Evolutionary conservation across 2,797 vertebrate genomes (phyloP).

Genomic region (Galaxias olidus): DNA sequence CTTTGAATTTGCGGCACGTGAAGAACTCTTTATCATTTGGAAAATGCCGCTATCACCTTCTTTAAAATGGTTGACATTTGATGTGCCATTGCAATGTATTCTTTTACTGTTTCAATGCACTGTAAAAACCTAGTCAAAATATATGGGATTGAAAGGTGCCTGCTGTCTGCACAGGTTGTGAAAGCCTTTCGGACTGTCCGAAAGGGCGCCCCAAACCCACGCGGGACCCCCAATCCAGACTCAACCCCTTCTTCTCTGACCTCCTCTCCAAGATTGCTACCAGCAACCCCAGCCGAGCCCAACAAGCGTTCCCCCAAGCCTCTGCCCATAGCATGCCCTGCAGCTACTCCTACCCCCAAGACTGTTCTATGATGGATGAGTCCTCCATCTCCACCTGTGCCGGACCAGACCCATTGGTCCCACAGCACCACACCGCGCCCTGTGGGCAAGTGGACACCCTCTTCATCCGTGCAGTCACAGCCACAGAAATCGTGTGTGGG

Average conservation of each 20-base stretch:
- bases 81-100: too few relatives aligned
- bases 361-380: background rate
- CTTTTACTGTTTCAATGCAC: too few relatives aligned
- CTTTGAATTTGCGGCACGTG: too few relatives aligned
- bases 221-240: conserved; percentile 4
- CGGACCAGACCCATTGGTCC: background rate
- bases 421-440: background rate
- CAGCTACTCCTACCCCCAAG: background rate
- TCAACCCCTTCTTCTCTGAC: background rate
- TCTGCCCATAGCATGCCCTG: background rate
- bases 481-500: conserved; percentile 26
- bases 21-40: too few relatives aligned
- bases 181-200: conserved; percentile 8
- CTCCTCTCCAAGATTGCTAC: background rate
- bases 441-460: conserved; percentile 7
- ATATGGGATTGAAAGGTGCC: background rate
- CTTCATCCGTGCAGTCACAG: conserved; percentile 33
- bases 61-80: too few relatives aligned
- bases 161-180: conserved; percentile 16
- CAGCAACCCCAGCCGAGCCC: background rate
- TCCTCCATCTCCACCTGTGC: conserved; percentile 2
- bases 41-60: too few relatives aligned
- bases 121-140: too few relatives aligned
- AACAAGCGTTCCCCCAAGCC: background rate
- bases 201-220: conserved; percentile 1